Evolutionary conservation across 2,797 vertebrate genomes (phyloP).

Genomic region (Myotis daubentonii): DNA sequence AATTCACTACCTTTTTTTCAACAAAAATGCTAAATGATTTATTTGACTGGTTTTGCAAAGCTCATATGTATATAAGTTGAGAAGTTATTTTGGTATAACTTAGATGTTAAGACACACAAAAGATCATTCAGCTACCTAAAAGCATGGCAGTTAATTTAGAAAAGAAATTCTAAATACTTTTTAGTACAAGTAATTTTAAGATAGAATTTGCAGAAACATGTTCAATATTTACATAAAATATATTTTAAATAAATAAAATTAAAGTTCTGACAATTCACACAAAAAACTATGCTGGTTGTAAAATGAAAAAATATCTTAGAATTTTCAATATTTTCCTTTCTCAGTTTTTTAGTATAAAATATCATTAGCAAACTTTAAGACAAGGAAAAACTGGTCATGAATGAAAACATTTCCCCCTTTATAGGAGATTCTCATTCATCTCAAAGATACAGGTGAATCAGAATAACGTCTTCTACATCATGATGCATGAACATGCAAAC

Average conservation of each 20-base stretch:
- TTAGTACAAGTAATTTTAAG: background rate
- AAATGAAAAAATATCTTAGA: conserved; percentile 4
- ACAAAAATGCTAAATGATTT: background rate
- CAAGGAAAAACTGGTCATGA: background rate
- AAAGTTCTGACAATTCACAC: background rate
- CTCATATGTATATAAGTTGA: background rate
- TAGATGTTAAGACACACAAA: background rate
- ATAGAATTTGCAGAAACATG: background rate
- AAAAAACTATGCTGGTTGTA: background rate
- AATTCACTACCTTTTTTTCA: background rate
- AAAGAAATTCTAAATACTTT: background rate
- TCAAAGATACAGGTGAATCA: background rate
- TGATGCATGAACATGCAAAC: background rate
- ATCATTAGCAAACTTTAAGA: background rate
- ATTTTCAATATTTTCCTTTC: background rate
- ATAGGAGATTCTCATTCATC: background rate
- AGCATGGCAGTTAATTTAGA: background rate
- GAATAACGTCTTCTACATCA: background rate
- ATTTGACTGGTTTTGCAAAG: background rate
- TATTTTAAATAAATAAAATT: background rate
- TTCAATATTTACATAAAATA: background rate
- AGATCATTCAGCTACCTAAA: conserved; percentile 19
- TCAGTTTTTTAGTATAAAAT: background rate
- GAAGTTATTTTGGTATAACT: background rate
- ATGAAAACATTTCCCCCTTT: background rate